A percentile compares a stretch with the other conserved stretches of the same genome.
Conservation (phyloP, 2,888 invertebrate genomes). For the Leptogaster cylindrica region DNA sequence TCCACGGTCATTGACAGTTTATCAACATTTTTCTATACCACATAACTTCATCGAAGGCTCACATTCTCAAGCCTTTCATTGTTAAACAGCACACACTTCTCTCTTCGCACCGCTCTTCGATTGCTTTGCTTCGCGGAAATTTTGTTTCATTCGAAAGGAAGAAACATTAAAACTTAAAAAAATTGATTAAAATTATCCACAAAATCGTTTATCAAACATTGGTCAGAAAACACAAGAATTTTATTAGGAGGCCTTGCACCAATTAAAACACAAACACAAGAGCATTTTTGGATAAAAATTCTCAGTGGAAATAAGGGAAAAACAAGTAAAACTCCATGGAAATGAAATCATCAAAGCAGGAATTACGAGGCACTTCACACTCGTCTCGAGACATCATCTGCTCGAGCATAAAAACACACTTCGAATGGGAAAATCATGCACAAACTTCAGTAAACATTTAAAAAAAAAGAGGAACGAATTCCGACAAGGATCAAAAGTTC, state of each 20-base stretch:
- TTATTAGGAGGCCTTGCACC: slow-evolving; percentile 1
- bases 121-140: background rate
- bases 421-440: slow-evolving; percentile 6
- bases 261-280: slow-evolving; percentile 24
- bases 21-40: background rate
- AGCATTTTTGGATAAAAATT: slow-evolving; percentile 33
- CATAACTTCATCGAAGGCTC: background rate
- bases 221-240: no score
- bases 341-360: slow-evolving; percentile 39
- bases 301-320: slow-evolving; percentile 9
- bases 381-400: slow-evolving; percentile 3
- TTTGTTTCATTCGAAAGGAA: no score
- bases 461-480: no score
- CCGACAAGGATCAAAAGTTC: slow-evolving; percentile 15
- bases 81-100: background rate
- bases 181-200: no score
- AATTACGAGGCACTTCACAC: slow-evolving; percentile 31
- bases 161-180: no score
- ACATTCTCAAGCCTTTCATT: slow-evolving; percentile 12
- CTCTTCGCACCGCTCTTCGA: background rate
- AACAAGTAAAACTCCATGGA: slow-evolving; percentile 4
- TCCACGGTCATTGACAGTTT: background rate
- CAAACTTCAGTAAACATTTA: slow-evolving; percentile 18
- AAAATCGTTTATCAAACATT: no score
- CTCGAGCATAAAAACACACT: slow-evolving; percentile 18